A percentile compares a stretch with the other conserved stretches of the same genome.
These are phyloP conservation scores for Scomber japonicus DNA, from an alignment of 2,113 vertebrate genomes.

Conservation along the genomic window DNA sequence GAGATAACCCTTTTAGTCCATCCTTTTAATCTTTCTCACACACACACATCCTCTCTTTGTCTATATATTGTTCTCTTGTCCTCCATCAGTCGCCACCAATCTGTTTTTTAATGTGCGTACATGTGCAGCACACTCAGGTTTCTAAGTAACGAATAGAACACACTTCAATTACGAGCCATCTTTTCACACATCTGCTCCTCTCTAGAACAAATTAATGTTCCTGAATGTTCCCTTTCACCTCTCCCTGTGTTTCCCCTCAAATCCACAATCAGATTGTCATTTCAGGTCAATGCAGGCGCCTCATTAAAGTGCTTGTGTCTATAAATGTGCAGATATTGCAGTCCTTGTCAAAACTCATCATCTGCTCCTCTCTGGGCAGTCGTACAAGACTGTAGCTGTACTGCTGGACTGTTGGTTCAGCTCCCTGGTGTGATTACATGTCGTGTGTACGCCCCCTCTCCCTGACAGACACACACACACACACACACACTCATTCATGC, in stretches of 20 bases:
- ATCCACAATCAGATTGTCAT: neutral
- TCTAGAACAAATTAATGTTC: slow-evolving; percentile 24
- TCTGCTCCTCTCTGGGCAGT: slow-evolving; percentile 33
- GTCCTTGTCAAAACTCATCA: slow-evolving; percentile 14
- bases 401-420: slow-evolving; percentile 14
- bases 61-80: slow-evolving; percentile 4
- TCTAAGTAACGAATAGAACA: slow-evolving; percentile 33
- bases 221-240: slow-evolving; percentile 15
- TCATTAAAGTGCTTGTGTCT: slow-evolving; percentile 8
- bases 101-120: neutral
- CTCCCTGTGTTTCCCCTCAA: neutral
- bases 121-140: slow-evolving; percentile 37
- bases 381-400: neutral
- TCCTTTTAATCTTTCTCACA: slow-evolving; percentile 59
- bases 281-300: neutral
- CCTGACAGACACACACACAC: neutral
- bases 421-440: slow-evolving; percentile 21
- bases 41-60: slow-evolving; percentile 14
- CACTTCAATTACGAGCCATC: slow-evolving; percentile 30
- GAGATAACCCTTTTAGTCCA: slow-evolving; percentile 64
- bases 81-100: slow-evolving; percentile 9
- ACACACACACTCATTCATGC: slow-evolving; percentile 7
- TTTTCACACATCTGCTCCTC: slow-evolving; percentile 12
- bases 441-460: neutral
- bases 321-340: slow-evolving; percentile 16